Conservation (phyloP, 1,140 invertebrate species). For the Thrips palmi region DNA sequence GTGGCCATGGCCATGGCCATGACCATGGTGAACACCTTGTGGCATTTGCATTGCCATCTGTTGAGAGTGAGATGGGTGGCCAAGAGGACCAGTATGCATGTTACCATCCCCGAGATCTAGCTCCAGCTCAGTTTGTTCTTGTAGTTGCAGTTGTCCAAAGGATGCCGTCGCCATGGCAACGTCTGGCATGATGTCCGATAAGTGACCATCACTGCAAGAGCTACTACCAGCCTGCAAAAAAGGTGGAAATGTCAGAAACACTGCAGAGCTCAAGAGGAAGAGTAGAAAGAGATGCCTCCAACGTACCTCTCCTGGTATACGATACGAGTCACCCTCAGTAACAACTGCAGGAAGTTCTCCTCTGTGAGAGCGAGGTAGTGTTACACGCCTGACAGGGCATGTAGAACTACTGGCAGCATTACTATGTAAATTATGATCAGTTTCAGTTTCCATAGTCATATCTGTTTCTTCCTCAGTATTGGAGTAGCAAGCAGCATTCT, state of each 20-base stretch:
- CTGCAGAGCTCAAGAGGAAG: constrained; percentile 4
- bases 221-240: constrained; percentile 32
- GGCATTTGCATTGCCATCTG: too few species aligned
- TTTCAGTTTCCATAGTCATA: constrained; percentile 19
- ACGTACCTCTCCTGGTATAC: constrained; percentile 24
- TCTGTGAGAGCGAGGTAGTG: too few species aligned
- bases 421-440: constrained; percentile 13
- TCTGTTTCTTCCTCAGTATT: constrained; percentile 26
- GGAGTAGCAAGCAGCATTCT: constrained; percentile 30
- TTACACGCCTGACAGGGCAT: constrained; percentile 5
- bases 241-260: too few species aligned
- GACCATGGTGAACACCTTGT: too few species aligned
- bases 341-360: constrained; percentile 37
- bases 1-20: too few species aligned
- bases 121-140: constrained; percentile 39
- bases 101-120: constrained; percentile 61
- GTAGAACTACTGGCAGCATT: constrained; percentile 8
- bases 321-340: constrained; percentile 35
- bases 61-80: background rate
- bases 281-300: background rate
- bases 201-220: constrained; percentile 42
- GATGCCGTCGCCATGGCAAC: constrained; percentile 73
- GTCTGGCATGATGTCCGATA: constrained; percentile 71
- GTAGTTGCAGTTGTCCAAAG: constrained; percentile 45
- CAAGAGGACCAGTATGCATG: constrained; percentile 24